Base-by-base conservation (phyloP, 2,797 vertebrate species). In the Anguilla megastoma region DNA sequence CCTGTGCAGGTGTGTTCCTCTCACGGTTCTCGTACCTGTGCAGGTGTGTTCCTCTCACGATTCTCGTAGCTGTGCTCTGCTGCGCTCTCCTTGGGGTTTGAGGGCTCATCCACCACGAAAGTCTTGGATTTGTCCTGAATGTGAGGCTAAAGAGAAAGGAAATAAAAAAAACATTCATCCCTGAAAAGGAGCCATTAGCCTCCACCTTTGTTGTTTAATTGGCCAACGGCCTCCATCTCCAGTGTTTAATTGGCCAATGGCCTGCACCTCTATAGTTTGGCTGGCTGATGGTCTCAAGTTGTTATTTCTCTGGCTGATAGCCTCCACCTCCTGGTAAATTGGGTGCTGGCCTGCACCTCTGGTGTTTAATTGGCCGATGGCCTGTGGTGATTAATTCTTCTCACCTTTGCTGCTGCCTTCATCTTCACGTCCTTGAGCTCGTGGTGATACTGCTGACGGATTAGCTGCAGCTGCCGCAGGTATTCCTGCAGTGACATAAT, bases 371-470 rank as follows among this genome's bases (percentile, higher is more conserved):
- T 36, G 69, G 69, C 27, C 1, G 30, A 74, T 74, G 3, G 69
- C 33, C 33, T 1, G 71, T 5, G 33, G 33, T 36, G 30, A 76
- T 21, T 21, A 8, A 21, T 27, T 85, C 6, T 8, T 58, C 52
- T n/a, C 90, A 95, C 96, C 95, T 95, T 87, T 3, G 88, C 85
- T 84, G 93, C 95, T 76, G 95, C 94, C 94, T 94, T 97, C 83
- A 86, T 93, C 90, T 91, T 97, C 91, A 97, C 95, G 91, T 94
- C 95, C 90, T 94, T 97, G 89, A 97, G 91, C 60, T 97, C 93
- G 4, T 90, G 93, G 16, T 96, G 96, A 93, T 99, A 99, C 90
- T 97, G 96, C 60, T 96, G 95, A 56, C 98, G 95, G 92, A 99
- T 98, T 91, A 94, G 90, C 87, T 97, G 94, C 88, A 99, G 89